These are phyloP conservation scores for Glaucopsyche alexis DNA, from an alignment of 2,888 invertebrate genomes.

Conservation along the genomic window DNA sequence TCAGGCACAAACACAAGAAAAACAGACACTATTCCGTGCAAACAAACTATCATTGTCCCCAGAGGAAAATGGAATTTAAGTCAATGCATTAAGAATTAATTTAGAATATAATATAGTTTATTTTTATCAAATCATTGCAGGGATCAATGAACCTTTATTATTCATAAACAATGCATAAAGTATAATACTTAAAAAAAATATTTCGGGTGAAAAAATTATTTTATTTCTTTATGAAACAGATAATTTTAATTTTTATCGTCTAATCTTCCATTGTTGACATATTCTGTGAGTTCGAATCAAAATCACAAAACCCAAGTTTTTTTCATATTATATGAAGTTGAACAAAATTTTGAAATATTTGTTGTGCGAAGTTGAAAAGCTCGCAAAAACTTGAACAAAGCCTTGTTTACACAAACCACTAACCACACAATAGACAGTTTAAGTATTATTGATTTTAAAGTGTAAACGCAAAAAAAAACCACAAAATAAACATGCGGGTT, in stretches of 20 bases:
- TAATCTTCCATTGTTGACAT: too few species aligned
- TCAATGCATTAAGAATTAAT: not conserved
- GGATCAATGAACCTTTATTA: slow-evolving; percentile 13
- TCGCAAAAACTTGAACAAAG: slow-evolving; percentile 23
- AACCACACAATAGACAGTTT: slow-evolving; percentile 27
- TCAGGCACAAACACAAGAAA: slow-evolving; percentile 73
- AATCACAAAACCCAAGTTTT: not conserved
- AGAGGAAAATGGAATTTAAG: slow-evolving; percentile 27
- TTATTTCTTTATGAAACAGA: too few species aligned
- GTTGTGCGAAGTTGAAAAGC: not conserved
- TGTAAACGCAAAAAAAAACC: not conserved
- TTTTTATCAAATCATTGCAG: slow-evolving; percentile 16
- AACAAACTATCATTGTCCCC: slow-evolving; percentile 16
- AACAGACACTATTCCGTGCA: slow-evolving; percentile 54
- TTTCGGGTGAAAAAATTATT: not conserved
- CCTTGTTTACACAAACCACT: slow-evolving; percentile 23
- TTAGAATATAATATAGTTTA: not conserved
- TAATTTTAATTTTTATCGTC: too few species aligned
- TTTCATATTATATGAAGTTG: not conserved
- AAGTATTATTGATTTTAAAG: slow-evolving; percentile 21
- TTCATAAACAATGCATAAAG: not conserved
- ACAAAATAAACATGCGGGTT: not conserved
- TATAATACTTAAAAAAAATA: not conserved
- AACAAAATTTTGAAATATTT: not conserved
- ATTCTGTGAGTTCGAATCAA: not conserved